Percentiles rank a stretch among this genome's conserved stretches.
phyloP scores from a whole-genome alignment of 2,888 invertebrate species.

The Metacarcinus magister region DNA sequence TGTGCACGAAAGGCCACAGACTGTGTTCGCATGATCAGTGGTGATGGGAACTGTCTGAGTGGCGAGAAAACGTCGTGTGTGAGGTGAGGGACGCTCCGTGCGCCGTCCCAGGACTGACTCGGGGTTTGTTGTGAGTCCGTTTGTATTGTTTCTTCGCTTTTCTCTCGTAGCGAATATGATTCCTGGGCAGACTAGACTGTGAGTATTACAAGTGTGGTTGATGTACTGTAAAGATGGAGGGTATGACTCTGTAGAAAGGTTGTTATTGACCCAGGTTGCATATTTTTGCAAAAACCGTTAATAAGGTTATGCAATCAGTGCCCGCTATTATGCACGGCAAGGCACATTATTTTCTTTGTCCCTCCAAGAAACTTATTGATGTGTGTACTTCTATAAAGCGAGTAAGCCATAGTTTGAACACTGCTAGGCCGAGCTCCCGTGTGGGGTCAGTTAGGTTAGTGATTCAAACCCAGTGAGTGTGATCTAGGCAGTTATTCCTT shows the following conservation, averaged over 20 bases:
- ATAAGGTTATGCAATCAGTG: slow-evolving; percentile 61
- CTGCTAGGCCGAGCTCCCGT: not conserved
- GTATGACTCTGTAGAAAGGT: not conserved
- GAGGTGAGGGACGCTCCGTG: slow-evolving; percentile 72
- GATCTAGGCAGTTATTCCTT: not conserved
- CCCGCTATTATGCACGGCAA: not conserved
- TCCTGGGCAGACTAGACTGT: slow-evolving; percentile 22
- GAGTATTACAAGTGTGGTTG: slow-evolving; percentile 46
- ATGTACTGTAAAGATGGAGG: not conserved
- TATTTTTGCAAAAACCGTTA: slow-evolving; percentile 62
- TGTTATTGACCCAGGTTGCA: slow-evolving; percentile 60
- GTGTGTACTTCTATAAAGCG: not conserved
- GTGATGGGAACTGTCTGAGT: slow-evolving; percentile 56
- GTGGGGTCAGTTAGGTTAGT: not conserved
- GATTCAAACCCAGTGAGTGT: not conserved
- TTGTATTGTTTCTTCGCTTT: slow-evolving; percentile 33
- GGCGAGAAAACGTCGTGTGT: slow-evolving; percentile 66
- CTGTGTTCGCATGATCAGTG: slow-evolving; percentile 17
- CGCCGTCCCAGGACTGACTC: slow-evolving; percentile 69
- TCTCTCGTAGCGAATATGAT: not conserved
- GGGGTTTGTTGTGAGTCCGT: slow-evolving; percentile 75
- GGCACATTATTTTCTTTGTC: not conserved
- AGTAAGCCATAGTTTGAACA: not conserved
- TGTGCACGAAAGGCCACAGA: slow-evolving; percentile 67
- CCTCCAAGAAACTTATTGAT: not conserved